Percentiles rank a stretch among this genome's conserved stretches.
Conservation (phyloP, 2,797 vertebrate genomes). For the Adelosebastes latens region DNA sequence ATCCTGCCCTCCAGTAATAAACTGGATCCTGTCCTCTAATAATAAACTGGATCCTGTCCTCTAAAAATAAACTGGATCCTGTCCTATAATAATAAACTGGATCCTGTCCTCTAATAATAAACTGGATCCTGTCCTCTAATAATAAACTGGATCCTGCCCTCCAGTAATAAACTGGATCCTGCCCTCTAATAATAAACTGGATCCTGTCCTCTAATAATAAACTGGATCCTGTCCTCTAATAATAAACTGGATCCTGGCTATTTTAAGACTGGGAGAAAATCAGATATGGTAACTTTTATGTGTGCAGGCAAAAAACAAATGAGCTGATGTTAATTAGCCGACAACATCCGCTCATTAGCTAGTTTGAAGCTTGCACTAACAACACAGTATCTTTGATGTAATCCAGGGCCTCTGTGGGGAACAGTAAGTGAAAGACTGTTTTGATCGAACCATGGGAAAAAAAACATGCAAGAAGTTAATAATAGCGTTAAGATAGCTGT, state of each 20-base stretch:
- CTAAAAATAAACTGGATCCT: no score
- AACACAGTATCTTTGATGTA: conserved; percentile 39
- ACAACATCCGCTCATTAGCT: conserved; percentile 47
- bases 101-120: no score
- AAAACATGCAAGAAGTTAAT: background rate
- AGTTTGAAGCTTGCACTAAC: conserved; percentile 29
- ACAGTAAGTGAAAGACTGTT: background rate
- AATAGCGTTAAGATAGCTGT: background rate
- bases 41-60: no score
- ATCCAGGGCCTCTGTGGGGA: conserved; percentile 18
- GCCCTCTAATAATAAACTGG: no score
- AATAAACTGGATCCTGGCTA: conserved; percentile 7
- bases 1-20: no score
- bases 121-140: no score
- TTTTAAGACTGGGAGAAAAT: conserved; percentile 13
- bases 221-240: no score
- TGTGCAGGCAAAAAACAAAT: conserved; percentile 4
- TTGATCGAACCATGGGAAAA: background rate
- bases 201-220: no score
- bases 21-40: no score
- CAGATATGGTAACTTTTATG: background rate
- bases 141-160: no score
- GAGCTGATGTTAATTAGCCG: conserved; percentile 44
- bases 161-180: no score
- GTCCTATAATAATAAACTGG: no score